Percentiles rank a stretch among this genome's conserved stretches.
These are phyloP conservation scores for Drosophila sucinea DNA, from an alignment of 1,140 invertebrate genomes.

Conservation along the genomic window DNA sequence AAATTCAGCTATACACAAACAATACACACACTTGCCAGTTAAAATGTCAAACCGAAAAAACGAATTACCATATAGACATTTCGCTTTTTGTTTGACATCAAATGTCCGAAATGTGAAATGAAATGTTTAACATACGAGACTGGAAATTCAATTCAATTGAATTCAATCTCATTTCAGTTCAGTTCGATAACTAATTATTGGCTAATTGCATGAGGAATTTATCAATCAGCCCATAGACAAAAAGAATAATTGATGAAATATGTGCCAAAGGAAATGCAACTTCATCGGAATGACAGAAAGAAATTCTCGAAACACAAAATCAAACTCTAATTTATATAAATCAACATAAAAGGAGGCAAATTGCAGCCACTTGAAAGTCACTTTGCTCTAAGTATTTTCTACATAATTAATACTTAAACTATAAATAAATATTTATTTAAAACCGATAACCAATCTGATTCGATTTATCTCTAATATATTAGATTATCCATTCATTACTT, in stretches of 20 bases:
- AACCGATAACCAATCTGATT: too few relatives aligned
- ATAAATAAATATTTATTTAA: too few relatives aligned
- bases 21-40: neutral
- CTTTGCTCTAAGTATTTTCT: too few relatives aligned
- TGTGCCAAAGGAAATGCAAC: neutral
- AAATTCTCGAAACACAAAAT: too few relatives aligned
- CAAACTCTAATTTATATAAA: too few relatives aligned
- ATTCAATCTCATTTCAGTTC: constrained; percentile 20
- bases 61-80: constrained; percentile 41
- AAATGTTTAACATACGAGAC: constrained; percentile 6
- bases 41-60: constrained; percentile 49
- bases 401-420: too few relatives aligned
- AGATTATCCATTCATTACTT: too few relatives aligned
- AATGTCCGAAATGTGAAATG: constrained; percentile 1
- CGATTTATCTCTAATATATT: too few relatives aligned
- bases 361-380: too few relatives aligned
- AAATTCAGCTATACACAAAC: constrained; percentile 12
- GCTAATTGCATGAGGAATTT: neutral
- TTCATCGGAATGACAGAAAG: too few relatives aligned
- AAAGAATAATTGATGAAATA: neutral
- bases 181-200: constrained; percentile 25
- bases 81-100: constrained; percentile 4
- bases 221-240: neutral
- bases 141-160: constrained; percentile 40
- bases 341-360: too few relatives aligned